These are phyloP conservation scores for Calvadosia cruxmelitensis DNA, from an alignment of 30 jellyfish, hydroid and myxozoan genomes.

Conservation along the genomic window DNA sequence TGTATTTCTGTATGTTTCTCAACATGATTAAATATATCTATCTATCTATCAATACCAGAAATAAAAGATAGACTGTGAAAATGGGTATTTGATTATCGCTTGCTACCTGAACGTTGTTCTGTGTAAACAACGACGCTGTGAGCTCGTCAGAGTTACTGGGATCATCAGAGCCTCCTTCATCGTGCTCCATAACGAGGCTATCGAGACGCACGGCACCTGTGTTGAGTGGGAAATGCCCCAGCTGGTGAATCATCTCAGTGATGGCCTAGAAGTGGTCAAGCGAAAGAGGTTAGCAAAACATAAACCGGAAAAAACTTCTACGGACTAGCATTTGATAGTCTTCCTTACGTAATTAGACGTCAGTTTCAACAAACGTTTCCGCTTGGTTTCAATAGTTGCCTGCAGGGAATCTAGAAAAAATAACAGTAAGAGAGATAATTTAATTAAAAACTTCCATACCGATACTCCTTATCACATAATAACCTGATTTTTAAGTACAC, in stretches of 20 bases:
- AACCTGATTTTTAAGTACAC: too few relatives aligned
- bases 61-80: too few relatives aligned
- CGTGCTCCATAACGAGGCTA: conserved; percentile 71
- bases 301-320: background rate
- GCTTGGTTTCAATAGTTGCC: conserved; percentile 30
- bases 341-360: conserved; percentile 60
- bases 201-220: conserved; percentile 95
- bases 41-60: too few relatives aligned
- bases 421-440: background rate
- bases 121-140: background rate
- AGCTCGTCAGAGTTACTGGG: background rate
- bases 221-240: conserved; percentile 80
- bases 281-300: background rate
- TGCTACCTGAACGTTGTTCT: background rate
- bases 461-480: too few relatives aligned
- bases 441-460: too few relatives aligned
- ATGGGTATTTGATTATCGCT: too few relatives aligned
- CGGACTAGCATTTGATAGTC: too few relatives aligned
- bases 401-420: conserved; percentile 19
- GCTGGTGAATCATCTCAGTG: conserved; percentile 31
- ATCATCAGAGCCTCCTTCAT: conserved; percentile 23
- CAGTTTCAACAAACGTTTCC: conserved; percentile 28
- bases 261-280: conserved; percentile 21
- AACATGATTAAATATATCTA: too few relatives aligned
- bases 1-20: too few relatives aligned